Base-by-base conservation (phyloP, 2,797 vertebrate species). In the Helicolenus hilgendorfi region DNA sequence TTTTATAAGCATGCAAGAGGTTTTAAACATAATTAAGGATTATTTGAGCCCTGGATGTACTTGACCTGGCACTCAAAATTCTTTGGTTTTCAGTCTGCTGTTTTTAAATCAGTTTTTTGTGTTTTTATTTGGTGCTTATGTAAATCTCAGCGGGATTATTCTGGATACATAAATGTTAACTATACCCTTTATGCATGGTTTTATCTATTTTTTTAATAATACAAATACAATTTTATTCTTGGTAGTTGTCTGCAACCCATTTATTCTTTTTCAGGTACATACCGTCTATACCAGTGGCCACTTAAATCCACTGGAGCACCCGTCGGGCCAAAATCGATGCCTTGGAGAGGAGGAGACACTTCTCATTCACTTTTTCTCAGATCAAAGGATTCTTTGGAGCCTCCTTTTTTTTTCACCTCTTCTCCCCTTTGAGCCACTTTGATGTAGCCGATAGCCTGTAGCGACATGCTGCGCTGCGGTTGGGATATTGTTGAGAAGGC, bases 371-470 rank as follows among this genome's bases (percentile, higher is more conserved):
- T 53, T 68, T 77, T 31, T 59, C 24, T 13, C 1, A 33, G 72
- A 88, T 89, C 75, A 88, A 91, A 91, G 29, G 45, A 56, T 41
- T 63, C 15, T 76, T 71, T 29, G 13, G n/a, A 6, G 4, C 38
- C 26, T 59, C 6, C 49, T 24, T 56, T 29, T 41, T 31, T 38
- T 24, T 65, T 63, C 1, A 64, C 26, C 20, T 67, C 8, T 26
- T 74, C 79, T 83, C 3, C 13, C 13, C 29, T 85, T 79, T 73
- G 62, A 86, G 82, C 4, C 53, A 68, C 87, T 92, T 91, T 92
- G 85, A 92, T 86, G 77, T 65, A 36, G 26, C 33, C 1, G 62
- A 85, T 60, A 33, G 56, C 33, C 62, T 2, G 15, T 5, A 60
- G 79, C 6, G 5, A 69, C 79, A 70, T 63, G 70, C 29, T 7